Evolutionary conservation across 1,140 invertebrate species (phyloP).

Genomic region (Anagrus nilaparvatae): DNA sequence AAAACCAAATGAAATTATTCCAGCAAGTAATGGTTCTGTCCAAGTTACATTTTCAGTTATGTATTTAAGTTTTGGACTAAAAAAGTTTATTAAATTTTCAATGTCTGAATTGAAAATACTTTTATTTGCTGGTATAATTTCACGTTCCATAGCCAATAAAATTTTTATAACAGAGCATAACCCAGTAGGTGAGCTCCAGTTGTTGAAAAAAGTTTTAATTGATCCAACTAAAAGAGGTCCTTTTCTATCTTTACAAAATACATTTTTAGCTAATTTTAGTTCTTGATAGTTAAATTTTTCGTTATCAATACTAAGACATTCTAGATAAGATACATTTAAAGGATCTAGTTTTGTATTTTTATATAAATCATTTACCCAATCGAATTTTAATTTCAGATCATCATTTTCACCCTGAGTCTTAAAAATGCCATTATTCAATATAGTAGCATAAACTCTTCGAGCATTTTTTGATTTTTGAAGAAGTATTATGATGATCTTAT

Average conservation of each 20-base stretch:
- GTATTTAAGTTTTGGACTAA: conserved; percentile 50
- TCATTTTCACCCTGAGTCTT: conserved; percentile 81
- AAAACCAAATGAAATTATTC: conserved; percentile 49
- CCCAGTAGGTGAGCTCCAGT: conserved; percentile 79
- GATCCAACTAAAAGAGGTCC: conserved; percentile 70
- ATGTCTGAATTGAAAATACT: conserved; percentile 58
- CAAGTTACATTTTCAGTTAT: conserved; percentile 50
- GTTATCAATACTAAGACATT: conserved; percentile 80
- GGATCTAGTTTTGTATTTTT: conserved; percentile 67
- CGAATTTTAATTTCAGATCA: conserved; percentile 72
- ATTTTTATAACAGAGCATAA: conserved; percentile 54
- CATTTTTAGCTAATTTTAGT: conserved; percentile 64
- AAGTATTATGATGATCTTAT: conserved; percentile 64
- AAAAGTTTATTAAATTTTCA: conserved; percentile 51
- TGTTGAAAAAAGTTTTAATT: conserved; percentile 85
- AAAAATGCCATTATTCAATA: conserved; percentile 63
- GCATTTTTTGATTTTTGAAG: conserved; percentile 70
- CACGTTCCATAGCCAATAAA: conserved; percentile 56
- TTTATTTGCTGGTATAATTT: conserved; percentile 57
- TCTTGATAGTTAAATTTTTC: conserved; percentile 75
- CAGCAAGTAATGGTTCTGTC: conserved; percentile 42
- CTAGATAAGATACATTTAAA: conserved; percentile 61
- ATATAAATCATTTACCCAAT: conserved; percentile 72
- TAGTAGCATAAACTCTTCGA: conserved; percentile 58
- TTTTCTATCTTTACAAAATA: conserved; percentile 58